Base-by-base conservation (phyloP, 2,113 vertebrate genomes). In the Microcebus murinus region DNA sequence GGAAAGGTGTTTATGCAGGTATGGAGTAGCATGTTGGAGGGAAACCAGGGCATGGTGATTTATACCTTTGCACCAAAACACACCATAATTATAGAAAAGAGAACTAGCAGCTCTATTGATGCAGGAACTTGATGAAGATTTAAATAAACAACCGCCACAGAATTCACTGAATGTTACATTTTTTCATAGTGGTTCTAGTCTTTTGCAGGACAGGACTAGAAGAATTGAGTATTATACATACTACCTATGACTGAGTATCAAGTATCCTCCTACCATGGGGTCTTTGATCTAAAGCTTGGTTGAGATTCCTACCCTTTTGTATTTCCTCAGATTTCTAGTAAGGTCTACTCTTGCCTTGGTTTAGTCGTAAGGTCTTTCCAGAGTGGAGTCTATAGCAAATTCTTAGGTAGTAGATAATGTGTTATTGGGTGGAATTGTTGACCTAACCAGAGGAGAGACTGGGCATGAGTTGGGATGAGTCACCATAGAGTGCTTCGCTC, bases 1-100 rank as follows among this genome's bases (percentile, higher is more conserved):
- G 99, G 99, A 90, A 99, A 99, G 98, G 99, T 99, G 95, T 99
- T 99, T 97, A 99, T 99, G 99, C 99, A 99, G 99, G 99, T 99
- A 98, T 31, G 98, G 92, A 96, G 45, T 14, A 63, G 52, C 31
- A 20, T 76, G 68, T n/a, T 61, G 14, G 21, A 39, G 50, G 23
- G 23, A 18, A 12, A n/a, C 45, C 7, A 18, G 45, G 27, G 23
- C 10, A 0, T 48, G 6, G n/a, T 45, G 8, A 61, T 39, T 76
- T 90, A 31, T 1, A 15, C 65, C 31, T 84, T 84, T 79, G 42
- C 13, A 52, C 34, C 34, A 48, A 29, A 91, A 36, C 25, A 65
- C 25, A 23, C 36, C 21, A 6, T 55, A 73, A 61, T 7, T 29
- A 0, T 77, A 67, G 55, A 48, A 63, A 42, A 92, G 27, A 94